phyloP scores from a whole-genome alignment of 2,113 vertebrate species.

The Macrotus californicus region DNA sequence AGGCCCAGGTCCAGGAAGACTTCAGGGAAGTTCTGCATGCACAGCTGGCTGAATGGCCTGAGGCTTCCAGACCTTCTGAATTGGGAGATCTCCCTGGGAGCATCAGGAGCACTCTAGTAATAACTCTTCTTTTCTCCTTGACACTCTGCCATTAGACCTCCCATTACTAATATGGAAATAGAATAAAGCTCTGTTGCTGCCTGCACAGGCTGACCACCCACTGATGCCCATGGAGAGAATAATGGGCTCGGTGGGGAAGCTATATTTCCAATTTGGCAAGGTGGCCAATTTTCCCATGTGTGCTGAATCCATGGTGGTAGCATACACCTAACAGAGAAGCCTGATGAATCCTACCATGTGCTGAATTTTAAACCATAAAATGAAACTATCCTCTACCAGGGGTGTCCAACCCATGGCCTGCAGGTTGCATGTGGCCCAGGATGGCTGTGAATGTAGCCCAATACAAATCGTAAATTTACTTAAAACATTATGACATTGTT shows the following conservation, averaged over 20 bases:
- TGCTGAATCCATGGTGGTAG: neutral
- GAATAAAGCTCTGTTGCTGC: neutral
- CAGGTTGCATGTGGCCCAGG: too few relatives aligned
- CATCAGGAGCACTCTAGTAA: constrained; percentile 3
- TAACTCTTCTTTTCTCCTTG: constrained; percentile 7
- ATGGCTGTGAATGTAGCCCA: too few relatives aligned
- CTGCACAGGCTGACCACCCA: neutral
- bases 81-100: neutral
- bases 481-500: too few relatives aligned
- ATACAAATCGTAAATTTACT: too few relatives aligned
- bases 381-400: neutral
- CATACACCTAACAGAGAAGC: neutral
- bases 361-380: neutral
- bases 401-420: neutral
- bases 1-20: neutral
- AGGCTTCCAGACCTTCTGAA: constrained; percentile 6
- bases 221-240: neutral
- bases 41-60: neutral
- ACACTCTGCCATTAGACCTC: neutral
- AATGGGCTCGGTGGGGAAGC: neutral
- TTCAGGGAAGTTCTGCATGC: neutral
- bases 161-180: neutral
- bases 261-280: neutral
- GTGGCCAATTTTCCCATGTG: neutral
- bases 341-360: neutral